A percentile compares a stretch with the other conserved stretches of the same genome.
phyloP scores from a whole-genome alignment of 23 tunicate species.

The Ascidia mentula region DNA sequence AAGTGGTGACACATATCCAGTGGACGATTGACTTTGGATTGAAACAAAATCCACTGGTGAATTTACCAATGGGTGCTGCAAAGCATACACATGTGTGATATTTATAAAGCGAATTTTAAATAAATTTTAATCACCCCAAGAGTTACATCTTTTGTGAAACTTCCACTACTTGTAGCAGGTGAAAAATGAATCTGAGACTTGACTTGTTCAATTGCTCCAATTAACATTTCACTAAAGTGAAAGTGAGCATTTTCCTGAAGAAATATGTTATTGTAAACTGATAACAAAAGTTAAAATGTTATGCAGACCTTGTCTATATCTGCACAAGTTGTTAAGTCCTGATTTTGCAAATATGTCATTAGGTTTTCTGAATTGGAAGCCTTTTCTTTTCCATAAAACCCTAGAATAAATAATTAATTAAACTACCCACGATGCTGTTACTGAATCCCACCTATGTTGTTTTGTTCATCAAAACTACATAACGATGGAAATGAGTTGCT shows the following conservation, averaged over 20 bases:
- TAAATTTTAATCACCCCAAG: not conserved
- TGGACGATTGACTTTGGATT: no score
- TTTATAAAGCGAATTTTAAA: no score
- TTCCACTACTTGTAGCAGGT: not conserved
- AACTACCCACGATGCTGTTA: no score
- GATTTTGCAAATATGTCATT: constrained; percentile 44
- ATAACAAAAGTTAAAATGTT: not conserved
- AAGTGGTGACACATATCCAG: not conserved
- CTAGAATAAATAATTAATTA: no score
- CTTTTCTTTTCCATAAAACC: not conserved
- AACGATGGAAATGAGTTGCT: not conserved
- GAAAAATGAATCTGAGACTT: constrained; percentile 23
- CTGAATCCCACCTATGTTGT: no score
- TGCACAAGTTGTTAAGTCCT: constrained; percentile 62
- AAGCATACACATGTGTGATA: no score
- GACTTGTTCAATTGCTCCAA: constrained; percentile 53
- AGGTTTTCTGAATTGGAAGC: constrained; percentile 25
- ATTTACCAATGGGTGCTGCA: no score
- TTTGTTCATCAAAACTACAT: not conserved
- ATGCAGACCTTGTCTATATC: constrained; percentile 56
- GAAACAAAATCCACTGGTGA: not conserved
- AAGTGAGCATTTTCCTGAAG: constrained; percentile 71
- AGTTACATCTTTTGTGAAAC: not conserved
- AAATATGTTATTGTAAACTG: not conserved
- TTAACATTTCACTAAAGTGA: constrained; percentile 60